Percentiles rank a stretch among this genome's conserved stretches.
phyloP scores from a whole-genome alignment of 2,797 vertebrate genomes.

The Myotis daubentonii region DNA sequence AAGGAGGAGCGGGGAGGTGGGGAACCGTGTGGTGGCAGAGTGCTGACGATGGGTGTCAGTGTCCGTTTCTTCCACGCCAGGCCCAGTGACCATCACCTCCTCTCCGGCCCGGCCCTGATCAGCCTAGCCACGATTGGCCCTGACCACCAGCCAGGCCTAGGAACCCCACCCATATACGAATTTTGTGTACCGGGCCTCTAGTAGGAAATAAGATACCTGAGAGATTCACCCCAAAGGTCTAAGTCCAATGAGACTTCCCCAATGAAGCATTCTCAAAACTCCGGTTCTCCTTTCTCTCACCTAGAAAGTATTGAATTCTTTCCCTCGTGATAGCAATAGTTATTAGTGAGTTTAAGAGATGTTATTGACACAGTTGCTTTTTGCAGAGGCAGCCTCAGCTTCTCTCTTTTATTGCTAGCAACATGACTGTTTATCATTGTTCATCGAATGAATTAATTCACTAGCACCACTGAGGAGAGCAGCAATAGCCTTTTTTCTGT shows the following conservation, averaged over 20 bases:
- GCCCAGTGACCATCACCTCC: too few relatives aligned
- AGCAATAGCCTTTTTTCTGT: not conserved
- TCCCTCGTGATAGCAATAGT: not conserved
- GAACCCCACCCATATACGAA: too few relatives aligned
- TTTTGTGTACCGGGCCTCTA: too few relatives aligned
- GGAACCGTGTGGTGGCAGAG: too few relatives aligned
- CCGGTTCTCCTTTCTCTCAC: not conserved
- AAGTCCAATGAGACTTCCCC: not conserved
- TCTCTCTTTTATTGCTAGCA: not conserved
- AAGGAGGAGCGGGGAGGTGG: too few relatives aligned
- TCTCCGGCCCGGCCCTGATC: too few relatives aligned
- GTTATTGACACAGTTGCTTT: not conserved
- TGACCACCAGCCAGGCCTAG: too few relatives aligned
- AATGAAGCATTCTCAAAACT: not conserved
- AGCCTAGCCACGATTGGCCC: too few relatives aligned
- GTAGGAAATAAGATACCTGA: not conserved
- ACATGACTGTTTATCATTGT: not conserved
- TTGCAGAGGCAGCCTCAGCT: not conserved
- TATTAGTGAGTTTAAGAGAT: not conserved
- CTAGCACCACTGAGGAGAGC: not conserved
- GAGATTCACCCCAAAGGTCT: not conserved
- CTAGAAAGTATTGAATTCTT: not conserved
- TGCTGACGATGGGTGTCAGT: too few relatives aligned
- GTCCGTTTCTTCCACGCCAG: fast-evolving
- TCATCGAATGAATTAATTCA: not conserved